Base-by-base conservation (phyloP, 2,888 invertebrate genomes). In the Dryocosmus kuriphilus region DNA sequence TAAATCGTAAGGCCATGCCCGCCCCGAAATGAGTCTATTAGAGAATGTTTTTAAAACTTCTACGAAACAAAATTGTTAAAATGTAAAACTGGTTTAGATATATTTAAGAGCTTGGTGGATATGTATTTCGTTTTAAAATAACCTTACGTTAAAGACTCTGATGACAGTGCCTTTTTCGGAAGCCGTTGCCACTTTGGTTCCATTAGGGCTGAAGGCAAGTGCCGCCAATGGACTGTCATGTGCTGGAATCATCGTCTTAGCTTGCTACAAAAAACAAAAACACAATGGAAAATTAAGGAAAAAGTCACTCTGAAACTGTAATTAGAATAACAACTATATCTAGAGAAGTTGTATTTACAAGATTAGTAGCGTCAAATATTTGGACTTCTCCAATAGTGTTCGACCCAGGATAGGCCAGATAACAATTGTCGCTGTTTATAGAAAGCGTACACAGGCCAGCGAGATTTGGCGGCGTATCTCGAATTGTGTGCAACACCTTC, bases 91-190 rank as follows among this genome's bases (percentile, higher is more conserved):
- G 16, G 8, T 16, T 27, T 24, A 60, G 27, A 27, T 7, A 27
- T 24, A 27, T 6, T 27, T 27, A 55, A 22, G n/a, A 55, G 8
- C 8, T 22, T 22, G n/a, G 55, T 22, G 8, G 55, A 22, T 22
- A 41, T 5, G 41, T 41, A 16, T 41, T 41, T 5, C 41, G 16
- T 41, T 41, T 41, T 41, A 16, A 41, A 41, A 41, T 16, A 41
- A 16, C 77, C 85, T 86, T 84, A 91, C 91, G 77, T 96, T 95
- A 93, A 98, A 99, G 77, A 99, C 98, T 88, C 99, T 94, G 90
- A 99, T 99, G 35, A 99, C 99, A 81, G 99, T 99, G 85, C 99
- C 99, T 92, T 98, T 96, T 92, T 97, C 97, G 55, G 97, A 97
- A 80, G 97, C 97, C 19, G 97, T 97, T 81, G 97, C 97, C 86